These are phyloP conservation scores for Archaeoteleia sp. DNA, from an alignment of 2,888 invertebrate species.

Conservation along the genomic window DNA sequence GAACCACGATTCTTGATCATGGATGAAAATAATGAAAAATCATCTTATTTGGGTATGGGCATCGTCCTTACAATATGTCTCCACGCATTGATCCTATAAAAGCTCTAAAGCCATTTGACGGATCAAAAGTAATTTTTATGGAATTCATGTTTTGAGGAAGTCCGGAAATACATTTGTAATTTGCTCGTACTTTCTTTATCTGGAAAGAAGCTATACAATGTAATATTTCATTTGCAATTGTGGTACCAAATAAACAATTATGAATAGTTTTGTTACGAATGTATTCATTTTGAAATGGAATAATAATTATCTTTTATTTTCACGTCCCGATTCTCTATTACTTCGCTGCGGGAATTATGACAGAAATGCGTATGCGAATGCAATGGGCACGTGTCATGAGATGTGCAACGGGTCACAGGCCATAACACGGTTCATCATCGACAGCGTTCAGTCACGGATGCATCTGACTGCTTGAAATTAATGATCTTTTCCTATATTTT, in stretches of 20 bases:
- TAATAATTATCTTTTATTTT: slow-evolving; percentile 55
- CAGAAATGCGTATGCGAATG: slow-evolving; percentile 53
- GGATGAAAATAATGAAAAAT: too few species aligned
- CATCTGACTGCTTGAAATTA: slow-evolving; percentile 59
- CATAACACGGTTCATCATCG: slow-evolving; percentile 62
- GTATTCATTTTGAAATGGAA: slow-evolving; percentile 42
- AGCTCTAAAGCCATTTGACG: too few species aligned
- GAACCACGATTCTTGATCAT: slow-evolving; percentile 20
- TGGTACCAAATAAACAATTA: slow-evolving; percentile 34
- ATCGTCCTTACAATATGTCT: neutral
- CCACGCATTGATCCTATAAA: too few species aligned
- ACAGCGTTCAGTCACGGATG: slow-evolving; percentile 56
- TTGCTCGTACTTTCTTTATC: slow-evolving; percentile 5
- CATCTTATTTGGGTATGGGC: too few species aligned
- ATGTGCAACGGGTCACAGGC: slow-evolving; percentile 60
- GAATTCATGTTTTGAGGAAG: too few species aligned
- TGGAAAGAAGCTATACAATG: neutral
- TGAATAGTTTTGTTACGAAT: slow-evolving; percentile 23
- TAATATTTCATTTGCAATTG: neutral
- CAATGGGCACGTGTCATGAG: slow-evolving; percentile 54
- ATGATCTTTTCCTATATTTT: slow-evolving; percentile 58
- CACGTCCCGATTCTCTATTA: slow-evolving; percentile 51
- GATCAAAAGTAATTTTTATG: too few species aligned
- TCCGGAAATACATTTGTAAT: too few species aligned
- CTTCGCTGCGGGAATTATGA: slow-evolving; percentile 53